phyloP scores from a whole-genome alignment of 2,113 vertebrate genomes.

The Cepphus grylle region DNA sequence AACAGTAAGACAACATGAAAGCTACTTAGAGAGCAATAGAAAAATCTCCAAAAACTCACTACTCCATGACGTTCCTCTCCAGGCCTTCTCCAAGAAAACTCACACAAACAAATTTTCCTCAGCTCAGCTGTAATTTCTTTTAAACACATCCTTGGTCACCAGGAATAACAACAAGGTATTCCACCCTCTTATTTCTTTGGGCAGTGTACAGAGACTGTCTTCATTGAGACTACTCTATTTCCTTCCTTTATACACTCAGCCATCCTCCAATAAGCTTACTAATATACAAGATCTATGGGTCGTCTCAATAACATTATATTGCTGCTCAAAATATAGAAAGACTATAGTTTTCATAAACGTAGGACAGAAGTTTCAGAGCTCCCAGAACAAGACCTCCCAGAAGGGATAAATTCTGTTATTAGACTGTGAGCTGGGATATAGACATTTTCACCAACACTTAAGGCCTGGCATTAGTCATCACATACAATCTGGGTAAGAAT shows the following conservation, averaged over 20 bases:
- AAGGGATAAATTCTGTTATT: not conserved
- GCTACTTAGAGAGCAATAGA: not conserved
- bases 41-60: not conserved
- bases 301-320: not conserved
- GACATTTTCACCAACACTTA: not conserved
- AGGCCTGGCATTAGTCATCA: not conserved
- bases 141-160: not conserved
- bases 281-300: not conserved
- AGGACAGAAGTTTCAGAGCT: not conserved
- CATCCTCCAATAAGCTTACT: not conserved
- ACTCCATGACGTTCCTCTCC: not conserved
- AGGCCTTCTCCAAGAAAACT: not conserved
- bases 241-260: not conserved
- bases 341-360: not conserved
- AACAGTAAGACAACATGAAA: not conserved
- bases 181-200: not conserved
- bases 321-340: not conserved
- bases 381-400: not conserved
- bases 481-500: not conserved
- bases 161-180: not conserved
- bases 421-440: not conserved
- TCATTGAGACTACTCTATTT: not conserved
- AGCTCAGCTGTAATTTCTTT: not conserved
- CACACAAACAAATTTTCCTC: not conserved
- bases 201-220: not conserved